These are phyloP conservation scores for Neelides folsomi DNA, from an alignment of 2,888 invertebrate species.

Conservation along the genomic window DNA sequence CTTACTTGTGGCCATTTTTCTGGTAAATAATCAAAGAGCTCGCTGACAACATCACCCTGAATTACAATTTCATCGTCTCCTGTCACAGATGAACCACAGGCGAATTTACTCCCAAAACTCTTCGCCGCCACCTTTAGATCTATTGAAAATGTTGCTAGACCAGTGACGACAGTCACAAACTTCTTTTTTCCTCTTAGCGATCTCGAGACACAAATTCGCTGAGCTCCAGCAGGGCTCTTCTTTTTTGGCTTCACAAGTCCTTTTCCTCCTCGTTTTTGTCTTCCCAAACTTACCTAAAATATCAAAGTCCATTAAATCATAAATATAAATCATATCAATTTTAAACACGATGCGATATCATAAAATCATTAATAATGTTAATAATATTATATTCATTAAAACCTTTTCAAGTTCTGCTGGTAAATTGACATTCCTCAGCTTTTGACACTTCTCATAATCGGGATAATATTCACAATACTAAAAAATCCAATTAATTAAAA, in stretches of 20 bases:
- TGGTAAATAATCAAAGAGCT: conserved; percentile 90
- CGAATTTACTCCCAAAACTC: conserved; percentile 93
- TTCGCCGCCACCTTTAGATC: conserved; percentile 96
- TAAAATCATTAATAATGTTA: neutral
- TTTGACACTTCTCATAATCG: conserved; percentile 91
- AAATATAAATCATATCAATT: no score
- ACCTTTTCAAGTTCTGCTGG: conserved; percentile 85
- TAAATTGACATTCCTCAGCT: conserved; percentile 87
- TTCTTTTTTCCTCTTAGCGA: conserved; percentile 97
- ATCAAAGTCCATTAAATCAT: neutral
- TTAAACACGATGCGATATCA: no score
- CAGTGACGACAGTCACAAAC: conserved; percentile 93
- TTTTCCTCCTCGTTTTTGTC: conserved; percentile 93
- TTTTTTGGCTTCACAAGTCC: conserved; percentile 90
- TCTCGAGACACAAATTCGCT: conserved; percentile 68
- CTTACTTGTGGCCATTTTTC: conserved; percentile 92
- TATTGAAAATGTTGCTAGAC: conserved; percentile 82
- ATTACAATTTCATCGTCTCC: conserved; percentile 99
- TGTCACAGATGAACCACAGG: conserved; percentile 97
- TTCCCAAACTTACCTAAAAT: conserved; percentile 46
- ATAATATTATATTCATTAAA: neutral
- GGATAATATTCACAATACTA: conserved; percentile 98
- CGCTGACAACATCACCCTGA: conserved; percentile 97
- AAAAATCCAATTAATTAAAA: conserved; percentile 31
- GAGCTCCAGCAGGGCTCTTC: conserved; percentile 69